Conservation (phyloP, 2,113 vertebrate genomes). For the Ciconia stormi region DNA sequence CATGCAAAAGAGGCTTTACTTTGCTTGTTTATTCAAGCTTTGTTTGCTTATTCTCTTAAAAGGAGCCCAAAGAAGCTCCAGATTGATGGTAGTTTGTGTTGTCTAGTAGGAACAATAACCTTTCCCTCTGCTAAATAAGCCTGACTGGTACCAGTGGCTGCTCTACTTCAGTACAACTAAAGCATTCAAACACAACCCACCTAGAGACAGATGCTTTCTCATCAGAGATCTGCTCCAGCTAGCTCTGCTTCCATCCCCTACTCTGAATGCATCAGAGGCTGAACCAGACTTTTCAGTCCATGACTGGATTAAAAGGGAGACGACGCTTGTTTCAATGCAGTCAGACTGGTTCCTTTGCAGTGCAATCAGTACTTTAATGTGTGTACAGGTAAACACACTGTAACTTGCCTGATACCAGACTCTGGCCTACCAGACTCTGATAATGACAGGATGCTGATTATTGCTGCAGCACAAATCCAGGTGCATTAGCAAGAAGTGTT, state of each 20-base stretch:
- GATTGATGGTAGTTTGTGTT: not conserved
- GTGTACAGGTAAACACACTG: not conserved
- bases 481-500: not conserved
- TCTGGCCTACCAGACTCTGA: not conserved
- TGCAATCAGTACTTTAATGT: not conserved
- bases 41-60: conserved; percentile 35
- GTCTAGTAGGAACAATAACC: not conserved
- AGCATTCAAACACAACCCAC: not conserved
- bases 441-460: not conserved
- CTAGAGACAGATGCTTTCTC: not conserved
- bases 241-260: not conserved
- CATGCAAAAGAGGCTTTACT: not conserved
- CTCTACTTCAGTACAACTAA: not conserved
- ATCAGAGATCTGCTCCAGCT: not conserved
- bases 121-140: not conserved
- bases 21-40: conserved; percentile 12
- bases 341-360: not conserved
- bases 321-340: not conserved
- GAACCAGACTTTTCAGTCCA: not conserved
- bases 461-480: not conserved
- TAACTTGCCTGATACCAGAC: not conserved
- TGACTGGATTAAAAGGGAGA: not conserved
- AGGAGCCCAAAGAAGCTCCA: not conserved
- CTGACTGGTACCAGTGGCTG: not conserved
- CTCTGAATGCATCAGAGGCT: not conserved